Evolutionary conservation across 1,140 invertebrate genomes (phyloP), one percentile per base, ranked within the genome.

Genomic region (Drosophila micromelanica): DNA sequence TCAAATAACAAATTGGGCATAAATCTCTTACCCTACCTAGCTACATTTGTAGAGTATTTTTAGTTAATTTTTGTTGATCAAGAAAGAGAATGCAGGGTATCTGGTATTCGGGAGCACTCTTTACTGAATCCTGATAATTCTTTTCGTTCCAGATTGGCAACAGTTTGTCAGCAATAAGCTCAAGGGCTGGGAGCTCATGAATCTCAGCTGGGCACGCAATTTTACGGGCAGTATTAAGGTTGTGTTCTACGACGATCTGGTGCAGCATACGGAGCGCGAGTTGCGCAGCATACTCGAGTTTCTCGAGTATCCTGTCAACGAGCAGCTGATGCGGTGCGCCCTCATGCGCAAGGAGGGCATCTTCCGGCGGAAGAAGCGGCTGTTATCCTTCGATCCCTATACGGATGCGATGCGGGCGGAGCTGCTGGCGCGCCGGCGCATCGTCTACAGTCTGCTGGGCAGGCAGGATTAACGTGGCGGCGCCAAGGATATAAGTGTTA

Each of bases 171-270:
- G 91, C 11, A 94, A 93, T n/a, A 95, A 96, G 80, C 91, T 95
- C n/a, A 81, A 92, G 38, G 92, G 93, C 2, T 96, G 96, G 96
- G 94, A 94, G 91, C 92, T 94, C 12, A 94, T 95, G 27, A 95
- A 96, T 82, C 81, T 94, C 2, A 93, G 94, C 72, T 96, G 96
- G 96, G 92, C 96, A 17, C 92, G 93, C 13, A 94, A 95, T 70
- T 96, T 96, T 82, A 93, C 94, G 1, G 95, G 95, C 30, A 94
- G 94, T 9, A 92, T 95, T 27, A 94, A 95, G 75, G 93, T 96
- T 13, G 93, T 96, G n/a, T 94, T 94, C 85, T 96, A 96, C 80
- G 95, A 96, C 70, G 92, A 95, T 52, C 91, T 96, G 30, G 94
- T 96, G 0, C 90, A 93, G 0, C 93, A 96, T 68, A 93, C 95